phyloP scores from a whole-genome alignment of 2,113 vertebrate genomes.

The Cryptotis parvus region DNA sequence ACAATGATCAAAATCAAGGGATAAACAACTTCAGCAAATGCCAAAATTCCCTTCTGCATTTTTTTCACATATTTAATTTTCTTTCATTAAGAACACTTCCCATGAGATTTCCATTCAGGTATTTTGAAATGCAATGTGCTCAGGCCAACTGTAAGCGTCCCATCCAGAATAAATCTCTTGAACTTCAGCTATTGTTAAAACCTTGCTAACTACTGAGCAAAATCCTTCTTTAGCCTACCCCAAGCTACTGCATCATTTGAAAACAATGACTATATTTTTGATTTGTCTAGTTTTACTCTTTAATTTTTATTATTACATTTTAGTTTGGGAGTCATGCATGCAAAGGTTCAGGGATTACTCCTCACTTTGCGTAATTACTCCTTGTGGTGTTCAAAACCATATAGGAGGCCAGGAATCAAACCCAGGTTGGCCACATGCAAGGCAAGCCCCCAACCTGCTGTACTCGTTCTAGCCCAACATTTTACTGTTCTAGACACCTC shows the following conservation, averaged over 20 bases:
- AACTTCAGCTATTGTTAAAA: not conserved
- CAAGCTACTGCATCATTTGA: fast-evolving
- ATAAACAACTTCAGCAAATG: not conserved
- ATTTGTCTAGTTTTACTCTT: not conserved
- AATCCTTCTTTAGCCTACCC: not conserved
- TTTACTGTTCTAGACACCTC: no score
- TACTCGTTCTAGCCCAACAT: no score
- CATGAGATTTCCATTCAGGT: no score
- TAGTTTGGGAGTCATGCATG: not conserved
- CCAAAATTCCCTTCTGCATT: not conserved
- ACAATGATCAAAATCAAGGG: not conserved
- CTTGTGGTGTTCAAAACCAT: no score
- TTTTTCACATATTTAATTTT: not conserved
- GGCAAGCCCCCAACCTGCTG: no score
- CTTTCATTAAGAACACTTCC: no score
- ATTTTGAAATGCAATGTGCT: no score
- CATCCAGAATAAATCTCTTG: not conserved
- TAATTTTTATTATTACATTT: not conserved
- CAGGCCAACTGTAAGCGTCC: not conserved
- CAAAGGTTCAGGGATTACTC: no score
- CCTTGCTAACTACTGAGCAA: not conserved
- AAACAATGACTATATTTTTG: not conserved
- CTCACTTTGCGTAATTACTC: no score
- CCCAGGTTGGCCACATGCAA: no score
- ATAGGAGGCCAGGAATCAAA: no score